Evolutionary conservation across 1,140 invertebrate species (phyloP).

Genomic region (Drosophila azteca): DNA sequence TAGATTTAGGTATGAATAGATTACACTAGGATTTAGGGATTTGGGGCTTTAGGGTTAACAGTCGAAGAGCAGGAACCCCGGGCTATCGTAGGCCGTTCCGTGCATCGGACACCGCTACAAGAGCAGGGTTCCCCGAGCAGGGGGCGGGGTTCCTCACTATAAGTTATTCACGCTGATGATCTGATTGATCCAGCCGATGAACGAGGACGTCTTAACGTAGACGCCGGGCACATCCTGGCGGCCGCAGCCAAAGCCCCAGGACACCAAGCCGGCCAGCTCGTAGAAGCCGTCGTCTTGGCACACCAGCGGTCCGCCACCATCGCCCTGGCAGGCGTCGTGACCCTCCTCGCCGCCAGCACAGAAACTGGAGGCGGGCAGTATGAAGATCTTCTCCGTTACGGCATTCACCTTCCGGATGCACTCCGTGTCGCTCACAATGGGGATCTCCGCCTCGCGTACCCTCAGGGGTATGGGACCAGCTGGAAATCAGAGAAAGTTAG

Average conservation of each 20-base stretch:
- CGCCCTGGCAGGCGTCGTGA: conserved; percentile 97
- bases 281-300: conserved; percentile 97
- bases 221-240: conserved; percentile 94
- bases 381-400: conserved; percentile 96
- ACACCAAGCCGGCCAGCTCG: conserved; percentile 94
- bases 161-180: conserved; percentile 97
- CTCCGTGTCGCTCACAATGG: conserved; percentile 96
- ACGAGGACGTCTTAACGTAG: conserved; percentile 96
- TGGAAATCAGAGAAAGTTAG: conserved; percentile 74
- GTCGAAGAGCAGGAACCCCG: conserved; percentile 56
- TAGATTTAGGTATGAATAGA: conserved; percentile 71
- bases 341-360: conserved; percentile 96
- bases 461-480: conserved; percentile 95
- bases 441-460: conserved; percentile 95
- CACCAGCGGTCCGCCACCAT: conserved; percentile 95
- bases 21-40: conserved; percentile 68
- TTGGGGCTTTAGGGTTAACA: conserved; percentile 61
- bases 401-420: conserved; percentile 96
- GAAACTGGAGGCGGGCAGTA: conserved; percentile 95
- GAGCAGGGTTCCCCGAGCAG: conserved; percentile 56
- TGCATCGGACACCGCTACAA: conserved; percentile 47
- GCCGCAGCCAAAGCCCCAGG: conserved; percentile 94
- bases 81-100: neutral
- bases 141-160: conserved; percentile 83
- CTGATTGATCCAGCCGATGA: conserved; percentile 98